Evolutionary conservation across 2,113 vertebrate genomes (phyloP), one percentile per base, ranked within the genome.

Genomic region (Clarias magur): DNA sequence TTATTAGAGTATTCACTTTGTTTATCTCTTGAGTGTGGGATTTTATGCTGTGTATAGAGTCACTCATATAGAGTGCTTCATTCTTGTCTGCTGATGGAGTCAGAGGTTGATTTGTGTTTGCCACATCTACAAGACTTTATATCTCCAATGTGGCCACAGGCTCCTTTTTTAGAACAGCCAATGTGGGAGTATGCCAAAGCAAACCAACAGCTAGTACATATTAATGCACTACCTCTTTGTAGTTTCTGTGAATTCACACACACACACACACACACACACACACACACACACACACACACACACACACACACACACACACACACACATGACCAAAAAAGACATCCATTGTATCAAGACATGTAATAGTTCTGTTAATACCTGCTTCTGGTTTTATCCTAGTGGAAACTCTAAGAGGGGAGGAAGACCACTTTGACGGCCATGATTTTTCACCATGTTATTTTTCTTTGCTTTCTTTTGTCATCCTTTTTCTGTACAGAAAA

Each of bases 341-440:
- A 72, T 62, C 76, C 54, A 16, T 85, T 85, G 16, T 86, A 42
- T 87, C 80, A 75, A 85, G 80, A 91, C 88, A 85, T 89, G 85
- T 85, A 78, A 79, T 62, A 59, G 85, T 88, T 89, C 87, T 89
- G 87, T 90, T 92, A 90, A 89, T 89, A 88, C 87, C 82, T 88
- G 84, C 86, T 88, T 90, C 88, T 92, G 92, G 86, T 92, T 93
- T 93, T 90, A 92, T 92, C 91, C 88, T 91, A 88, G 86, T 90
- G 89, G 91, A 93, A 91, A 91, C 85, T 92, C 63, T 89, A 89
- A 90, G 76, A 88, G 59, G 59, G 88, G 86, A 89, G 88, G 86
- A 76, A 88, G 88, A 88, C 83, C 79, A 72, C 82, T 89, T 54
- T 90, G 88, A 89, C 56, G 68, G 63, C 89, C 82, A 57, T 70